These are phyloP conservation scores for Torymus auratus DNA, from an alignment of 2,888 invertebrate genomes.

Conservation along the genomic window DNA sequence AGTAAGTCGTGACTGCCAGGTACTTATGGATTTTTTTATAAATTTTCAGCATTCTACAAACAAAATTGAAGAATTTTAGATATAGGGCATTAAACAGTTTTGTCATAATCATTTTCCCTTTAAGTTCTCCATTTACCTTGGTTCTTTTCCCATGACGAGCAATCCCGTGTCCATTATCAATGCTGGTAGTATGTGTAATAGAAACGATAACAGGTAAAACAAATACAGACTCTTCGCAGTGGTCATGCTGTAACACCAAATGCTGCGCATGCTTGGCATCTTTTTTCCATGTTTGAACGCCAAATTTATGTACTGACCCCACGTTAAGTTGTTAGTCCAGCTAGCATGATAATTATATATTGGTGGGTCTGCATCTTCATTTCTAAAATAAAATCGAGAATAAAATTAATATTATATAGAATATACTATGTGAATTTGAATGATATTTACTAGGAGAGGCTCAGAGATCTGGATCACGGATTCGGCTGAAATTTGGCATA, in stretches of 20 bases:
- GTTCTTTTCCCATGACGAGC: conserved; percentile 78
- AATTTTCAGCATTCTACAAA: conserved; percentile 76
- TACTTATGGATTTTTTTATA: conserved; percentile 78
- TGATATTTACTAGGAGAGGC: no score
- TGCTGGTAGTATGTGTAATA: conserved; percentile 83
- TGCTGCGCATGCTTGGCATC: conserved; percentile 64
- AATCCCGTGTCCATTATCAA: conserved; percentile 80
- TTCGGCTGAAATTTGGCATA: no score
- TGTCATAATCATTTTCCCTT: neutral
- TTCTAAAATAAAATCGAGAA: conserved; percentile 39
- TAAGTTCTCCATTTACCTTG: conserved; percentile 73
- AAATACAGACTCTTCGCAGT: conserved; percentile 76
- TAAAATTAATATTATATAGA: no score
- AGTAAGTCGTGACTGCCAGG: conserved; percentile 77
- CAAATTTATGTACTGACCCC: conserved; percentile 77
- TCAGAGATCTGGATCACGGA: no score
- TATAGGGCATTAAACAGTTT: no score
- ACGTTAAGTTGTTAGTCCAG: conserved; percentile 79
- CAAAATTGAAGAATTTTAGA: neutral
- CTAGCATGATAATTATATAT: conserved; percentile 83
- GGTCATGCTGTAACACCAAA: conserved; percentile 77
- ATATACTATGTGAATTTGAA: no score
- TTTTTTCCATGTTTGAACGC: conserved; percentile 72
- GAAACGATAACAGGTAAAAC: conserved; percentile 76
- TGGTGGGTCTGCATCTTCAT: conserved; percentile 71